Percentiles rank a stretch among this genome's conserved stretches.
phyloP scores from a whole-genome alignment of 1,140 invertebrate species.

The Drosophila bocki region DNA sequence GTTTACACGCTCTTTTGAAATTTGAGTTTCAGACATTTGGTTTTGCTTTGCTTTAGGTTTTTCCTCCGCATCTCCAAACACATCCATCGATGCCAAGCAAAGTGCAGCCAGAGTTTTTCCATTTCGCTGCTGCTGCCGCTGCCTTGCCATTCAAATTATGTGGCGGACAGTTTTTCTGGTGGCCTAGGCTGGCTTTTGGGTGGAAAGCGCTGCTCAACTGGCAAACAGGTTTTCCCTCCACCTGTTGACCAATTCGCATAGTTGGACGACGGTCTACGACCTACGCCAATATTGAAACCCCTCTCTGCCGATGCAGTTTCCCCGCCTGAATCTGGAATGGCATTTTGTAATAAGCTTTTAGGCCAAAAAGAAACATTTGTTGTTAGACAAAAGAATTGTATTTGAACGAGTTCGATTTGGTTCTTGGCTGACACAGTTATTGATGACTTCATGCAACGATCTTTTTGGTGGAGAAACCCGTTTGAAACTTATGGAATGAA shows the following conservation, averaged over 20 bases:
- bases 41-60: neutral
- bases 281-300: constrained; percentile 58
- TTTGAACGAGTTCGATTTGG: constrained; percentile 9
- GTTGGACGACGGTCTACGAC: constrained; percentile 71
- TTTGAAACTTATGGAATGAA: constrained; percentile 45
- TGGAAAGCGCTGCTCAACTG: constrained; percentile 39
- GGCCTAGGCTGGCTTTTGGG: constrained; percentile 18
- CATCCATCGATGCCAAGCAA: neutral
- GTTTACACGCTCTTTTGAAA: constrained; percentile 64
- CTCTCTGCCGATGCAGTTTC: constrained; percentile 13
- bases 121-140: constrained; percentile 7
- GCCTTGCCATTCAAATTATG: constrained; percentile 39
- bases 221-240: constrained; percentile 65
- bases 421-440: constrained; percentile 43
- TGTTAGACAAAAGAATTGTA: constrained; percentile 22
- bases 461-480: constrained; percentile 32
- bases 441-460: constrained; percentile 56
- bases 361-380: constrained; percentile 13
- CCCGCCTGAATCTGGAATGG: constrained; percentile 8
- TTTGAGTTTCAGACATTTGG: constrained; percentile 56
- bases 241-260: constrained; percentile 73
- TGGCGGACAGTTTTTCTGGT: constrained; percentile 30
- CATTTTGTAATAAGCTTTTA: constrained; percentile 42
- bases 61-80: constrained; percentile 11
- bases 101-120: constrained; percentile 39